Evolutionary conservation across 2,113 vertebrate species (phyloP).

Genomic region (Campylorhamphus procurvoides): DNA sequence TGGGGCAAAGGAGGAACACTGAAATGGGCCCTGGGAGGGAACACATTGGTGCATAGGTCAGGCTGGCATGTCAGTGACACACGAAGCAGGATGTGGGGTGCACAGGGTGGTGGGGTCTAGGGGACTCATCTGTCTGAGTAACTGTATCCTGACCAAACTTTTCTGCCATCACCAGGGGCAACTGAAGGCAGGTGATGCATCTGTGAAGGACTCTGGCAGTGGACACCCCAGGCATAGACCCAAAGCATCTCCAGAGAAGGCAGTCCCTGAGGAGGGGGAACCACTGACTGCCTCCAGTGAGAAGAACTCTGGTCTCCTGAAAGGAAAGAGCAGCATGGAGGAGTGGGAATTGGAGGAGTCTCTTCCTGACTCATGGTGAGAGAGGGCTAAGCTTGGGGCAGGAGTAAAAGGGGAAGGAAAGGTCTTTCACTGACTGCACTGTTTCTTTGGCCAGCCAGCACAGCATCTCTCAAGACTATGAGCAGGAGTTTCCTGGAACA

Average conservation of each 20-base stretch:
- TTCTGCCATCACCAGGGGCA: slow-evolving; percentile 38
- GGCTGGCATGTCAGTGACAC: neutral
- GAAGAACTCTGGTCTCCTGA: neutral
- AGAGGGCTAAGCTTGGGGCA: neutral
- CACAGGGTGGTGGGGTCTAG: neutral
- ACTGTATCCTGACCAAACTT: neutral
- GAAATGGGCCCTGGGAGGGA: neutral
- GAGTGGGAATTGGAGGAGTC: slow-evolving; percentile 50
- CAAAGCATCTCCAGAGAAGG: neutral
- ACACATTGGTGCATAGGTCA: neutral
- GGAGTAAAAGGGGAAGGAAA: neutral
- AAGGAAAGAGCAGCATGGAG: neutral
- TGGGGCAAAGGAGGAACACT: neutral
- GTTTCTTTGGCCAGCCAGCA: slow-evolving; percentile 67
- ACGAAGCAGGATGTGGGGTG: neutral
- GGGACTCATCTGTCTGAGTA: neutral
- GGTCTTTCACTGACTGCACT: neutral
- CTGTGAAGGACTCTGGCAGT: slow-evolving; percentile 13
- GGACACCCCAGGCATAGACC: neutral
- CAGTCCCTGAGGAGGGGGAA: neutral
- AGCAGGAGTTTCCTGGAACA: slow-evolving; percentile 74
- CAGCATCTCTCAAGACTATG: slow-evolving; percentile 77
- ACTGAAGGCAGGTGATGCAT: neutral
- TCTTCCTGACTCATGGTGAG: slow-evolving; percentile 47
- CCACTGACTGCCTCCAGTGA: neutral